phyloP scores from a whole-genome alignment of 2,797 vertebrate species.

The Smutsia temminckii region DNA sequence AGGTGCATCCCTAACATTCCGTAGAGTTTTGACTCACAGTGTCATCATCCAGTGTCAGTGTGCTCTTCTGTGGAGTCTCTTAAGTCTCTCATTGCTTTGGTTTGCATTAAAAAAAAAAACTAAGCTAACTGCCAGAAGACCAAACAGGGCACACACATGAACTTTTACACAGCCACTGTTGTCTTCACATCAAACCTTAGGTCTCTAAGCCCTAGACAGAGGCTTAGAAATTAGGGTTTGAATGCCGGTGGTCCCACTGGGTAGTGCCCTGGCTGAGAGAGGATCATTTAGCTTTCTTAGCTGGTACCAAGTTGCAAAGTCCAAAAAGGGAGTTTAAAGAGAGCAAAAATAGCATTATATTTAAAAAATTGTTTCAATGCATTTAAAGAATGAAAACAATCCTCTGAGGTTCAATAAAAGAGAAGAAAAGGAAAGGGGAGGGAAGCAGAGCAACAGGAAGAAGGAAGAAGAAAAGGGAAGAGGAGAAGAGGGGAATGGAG shows the following conservation, averaged over 20 bases:
- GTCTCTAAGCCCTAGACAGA: not conserved
- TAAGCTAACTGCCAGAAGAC: not conserved
- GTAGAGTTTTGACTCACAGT: not conserved
- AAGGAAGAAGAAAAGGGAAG: not conserved
- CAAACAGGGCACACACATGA: not conserved
- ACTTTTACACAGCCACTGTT: not conserved
- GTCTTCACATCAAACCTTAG: not conserved
- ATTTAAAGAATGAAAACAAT: constrained; percentile 79
- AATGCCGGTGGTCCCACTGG: not conserved
- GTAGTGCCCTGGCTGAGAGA: not conserved
- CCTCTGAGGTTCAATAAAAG: constrained; percentile 70
- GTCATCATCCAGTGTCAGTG: not conserved
- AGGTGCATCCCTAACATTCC: not conserved
- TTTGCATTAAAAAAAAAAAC: not conserved
- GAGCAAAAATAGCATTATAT: constrained; percentile 72
- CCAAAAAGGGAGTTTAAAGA: constrained; percentile 54
- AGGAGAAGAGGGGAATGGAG: not conserved
- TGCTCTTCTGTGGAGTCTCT: not conserved
- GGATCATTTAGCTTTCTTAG: not conserved
- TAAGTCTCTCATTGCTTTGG: not conserved
- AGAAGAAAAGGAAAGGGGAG: constrained; percentile 37
- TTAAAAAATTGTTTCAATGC: constrained; percentile 63
- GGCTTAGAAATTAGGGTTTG: not conserved
- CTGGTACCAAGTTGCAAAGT: constrained; percentile 55
- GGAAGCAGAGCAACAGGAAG: not conserved